Evolutionary conservation across 2,113 vertebrate species (phyloP).

Genomic region (Dipodomys stephensi): DNA sequence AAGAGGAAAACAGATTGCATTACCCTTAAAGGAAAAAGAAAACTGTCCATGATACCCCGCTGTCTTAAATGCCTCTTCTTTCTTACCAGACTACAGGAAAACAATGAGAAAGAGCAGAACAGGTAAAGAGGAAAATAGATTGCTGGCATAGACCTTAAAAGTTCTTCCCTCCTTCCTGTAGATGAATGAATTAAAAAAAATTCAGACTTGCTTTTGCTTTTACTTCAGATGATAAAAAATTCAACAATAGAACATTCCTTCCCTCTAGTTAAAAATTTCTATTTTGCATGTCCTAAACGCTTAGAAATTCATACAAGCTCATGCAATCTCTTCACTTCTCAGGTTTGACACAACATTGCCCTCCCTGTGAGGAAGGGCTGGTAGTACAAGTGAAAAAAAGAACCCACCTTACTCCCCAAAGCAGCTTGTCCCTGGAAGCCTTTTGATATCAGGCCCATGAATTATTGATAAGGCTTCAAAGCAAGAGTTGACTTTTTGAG

Average conservation of each 20-base stretch:
- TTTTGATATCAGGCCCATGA: slow-evolving; percentile 32
- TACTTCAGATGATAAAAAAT: neutral
- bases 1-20: neutral
- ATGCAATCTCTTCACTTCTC: neutral
- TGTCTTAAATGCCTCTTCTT: no score
- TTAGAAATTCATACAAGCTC: neutral
- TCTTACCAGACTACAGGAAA: neutral
- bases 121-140: no score
- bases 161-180: neutral
- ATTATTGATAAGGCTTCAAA: slow-evolving; percentile 43
- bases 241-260: neutral
- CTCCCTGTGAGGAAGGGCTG: neutral
- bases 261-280: neutral
- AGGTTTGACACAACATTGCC: neutral
- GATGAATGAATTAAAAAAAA: slow-evolving; percentile 10
- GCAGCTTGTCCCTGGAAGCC: neutral
- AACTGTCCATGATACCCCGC: neutral
- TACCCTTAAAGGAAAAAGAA: neutral
- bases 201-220: slow-evolving; percentile 11
- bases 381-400: neutral
- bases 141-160: neutral
- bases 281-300: neutral
- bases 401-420: neutral
- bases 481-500: slow-evolving; percentile 29
- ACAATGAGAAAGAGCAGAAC: neutral